phyloP scores from a whole-genome alignment of 2,113 vertebrate genomes.

The Phaethornis superciliosus region DNA sequence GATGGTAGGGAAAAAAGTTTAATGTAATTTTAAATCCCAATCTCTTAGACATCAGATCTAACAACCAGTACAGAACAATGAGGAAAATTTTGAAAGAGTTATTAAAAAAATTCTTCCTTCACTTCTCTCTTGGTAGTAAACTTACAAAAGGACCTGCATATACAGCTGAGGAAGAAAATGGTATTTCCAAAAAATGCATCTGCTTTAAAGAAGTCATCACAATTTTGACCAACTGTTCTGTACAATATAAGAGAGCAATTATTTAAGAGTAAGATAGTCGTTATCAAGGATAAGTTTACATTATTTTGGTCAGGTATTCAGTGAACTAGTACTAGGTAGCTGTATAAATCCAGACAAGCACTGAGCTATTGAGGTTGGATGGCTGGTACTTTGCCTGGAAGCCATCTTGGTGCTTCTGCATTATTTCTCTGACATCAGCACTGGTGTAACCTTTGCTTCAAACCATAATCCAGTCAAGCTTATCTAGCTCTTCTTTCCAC shows the following conservation, averaged over 20 bases:
- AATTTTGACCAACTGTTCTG: neutral
- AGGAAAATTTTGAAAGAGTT: neutral
- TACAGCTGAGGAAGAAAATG: neutral
- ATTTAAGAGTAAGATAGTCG: neutral
- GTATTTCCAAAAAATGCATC: neutral
- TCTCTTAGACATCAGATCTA: neutral
- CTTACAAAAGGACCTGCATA: neutral
- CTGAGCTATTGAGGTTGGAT: neutral
- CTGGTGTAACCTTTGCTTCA: neutral
- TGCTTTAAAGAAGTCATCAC: neutral
- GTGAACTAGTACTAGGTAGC: neutral
- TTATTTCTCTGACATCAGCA: neutral
- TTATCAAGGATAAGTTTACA: neutral
- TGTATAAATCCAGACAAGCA: neutral
- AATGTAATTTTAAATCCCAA: neutral
- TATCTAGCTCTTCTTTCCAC: neutral
- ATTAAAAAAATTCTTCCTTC: neutral
- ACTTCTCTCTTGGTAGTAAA: neutral
- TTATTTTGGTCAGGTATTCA: neutral
- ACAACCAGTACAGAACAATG: neutral
- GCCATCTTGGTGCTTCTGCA: neutral
- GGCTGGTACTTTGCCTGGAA: neutral
- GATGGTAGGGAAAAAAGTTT: neutral
- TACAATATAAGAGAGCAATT: neutral
- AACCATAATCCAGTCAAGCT: neutral